Evolutionary conservation across 2,797 vertebrate species (phyloP).

Genomic region (Antennarius maculatus): DNA sequence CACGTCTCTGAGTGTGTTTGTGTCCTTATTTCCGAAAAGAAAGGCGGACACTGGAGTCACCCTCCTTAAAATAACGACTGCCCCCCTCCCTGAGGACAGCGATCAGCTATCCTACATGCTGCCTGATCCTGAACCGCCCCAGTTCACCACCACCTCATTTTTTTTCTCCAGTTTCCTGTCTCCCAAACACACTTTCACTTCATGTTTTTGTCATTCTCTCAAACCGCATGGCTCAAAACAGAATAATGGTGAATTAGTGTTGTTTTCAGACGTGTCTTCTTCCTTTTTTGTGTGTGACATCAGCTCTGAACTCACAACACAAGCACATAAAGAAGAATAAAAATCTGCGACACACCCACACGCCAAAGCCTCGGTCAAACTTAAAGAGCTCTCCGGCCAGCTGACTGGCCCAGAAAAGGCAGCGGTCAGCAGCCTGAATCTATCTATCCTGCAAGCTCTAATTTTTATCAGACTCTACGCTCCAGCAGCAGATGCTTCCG

Average conservation of each 20-base stretch:
- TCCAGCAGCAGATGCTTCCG: slow-evolving; percentile 43
- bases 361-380: slow-evolving; percentile 45
- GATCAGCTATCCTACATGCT: slow-evolving; percentile 67
- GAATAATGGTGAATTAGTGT: slow-evolving; percentile 56
- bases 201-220: slow-evolving; percentile 34
- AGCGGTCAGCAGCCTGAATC: slow-evolving; percentile 61
- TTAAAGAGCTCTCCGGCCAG: slow-evolving; percentile 63
- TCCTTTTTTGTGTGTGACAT: slow-evolving; percentile 22
- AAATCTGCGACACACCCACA: slow-evolving; percentile 21
- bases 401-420: slow-evolving; percentile 62
- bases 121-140: slow-evolving; percentile 69
- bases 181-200: background rate
- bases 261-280: slow-evolving; percentile 47
- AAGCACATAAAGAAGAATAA: slow-evolving; percentile 12
- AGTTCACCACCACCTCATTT: slow-evolving; percentile 69
- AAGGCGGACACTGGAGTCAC: slow-evolving; percentile 74
- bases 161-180: slow-evolving; percentile 23
- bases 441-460: slow-evolving; percentile 52
- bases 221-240: slow-evolving; percentile 31
- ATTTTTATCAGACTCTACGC: slow-evolving; percentile 58
- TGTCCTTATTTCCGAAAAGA: slow-evolving; percentile 32
- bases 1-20: slow-evolving; percentile 9
- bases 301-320: slow-evolving; percentile 8
- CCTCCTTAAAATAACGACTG: slow-evolving; percentile 81
- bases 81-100: slow-evolving; percentile 73